These are phyloP conservation scores for Cranoglanis bouderius DNA, from an alignment of 2,113 vertebrate species.

Conservation along the genomic window DNA sequence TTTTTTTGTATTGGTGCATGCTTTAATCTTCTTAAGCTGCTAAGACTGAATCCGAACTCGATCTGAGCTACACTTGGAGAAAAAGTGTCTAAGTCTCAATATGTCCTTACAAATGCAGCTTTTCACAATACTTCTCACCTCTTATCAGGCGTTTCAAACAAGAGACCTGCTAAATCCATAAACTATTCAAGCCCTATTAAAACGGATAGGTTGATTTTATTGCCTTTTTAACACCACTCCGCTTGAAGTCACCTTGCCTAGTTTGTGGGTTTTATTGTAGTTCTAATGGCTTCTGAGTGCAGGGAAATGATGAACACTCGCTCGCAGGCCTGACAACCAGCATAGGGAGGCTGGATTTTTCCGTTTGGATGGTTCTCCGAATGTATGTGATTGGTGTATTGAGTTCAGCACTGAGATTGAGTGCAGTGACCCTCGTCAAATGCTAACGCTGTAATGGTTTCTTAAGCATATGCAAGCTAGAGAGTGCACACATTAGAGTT, in stretches of 20 bases:
- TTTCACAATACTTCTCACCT: background rate
- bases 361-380: constrained; percentile 42
- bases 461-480: constrained; percentile 47
- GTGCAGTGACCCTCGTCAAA: constrained; percentile 56
- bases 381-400: constrained; percentile 54
- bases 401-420: constrained; percentile 56
- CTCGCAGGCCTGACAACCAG: constrained; percentile 38
- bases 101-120: background rate
- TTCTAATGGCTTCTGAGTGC: constrained; percentile 69
- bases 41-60: background rate
- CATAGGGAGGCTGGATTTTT: constrained; percentile 44
- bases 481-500: constrained; percentile 15
- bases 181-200: constrained; percentile 66
- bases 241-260: constrained; percentile 72
- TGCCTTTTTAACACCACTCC: constrained; percentile 65
- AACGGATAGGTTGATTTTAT: constrained; percentile 70
- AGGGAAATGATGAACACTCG: constrained; percentile 58
- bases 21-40: background rate
- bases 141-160: constrained; percentile 59
- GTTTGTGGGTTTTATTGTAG: constrained; percentile 68
- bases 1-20: background rate
- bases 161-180: constrained; percentile 62
- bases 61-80: background rate
- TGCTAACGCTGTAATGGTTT: constrained; percentile 56
- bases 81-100: background rate